Base-by-base conservation (phyloP, 2,113 vertebrate genomes). In the Eptesicus fuscus region DNA sequence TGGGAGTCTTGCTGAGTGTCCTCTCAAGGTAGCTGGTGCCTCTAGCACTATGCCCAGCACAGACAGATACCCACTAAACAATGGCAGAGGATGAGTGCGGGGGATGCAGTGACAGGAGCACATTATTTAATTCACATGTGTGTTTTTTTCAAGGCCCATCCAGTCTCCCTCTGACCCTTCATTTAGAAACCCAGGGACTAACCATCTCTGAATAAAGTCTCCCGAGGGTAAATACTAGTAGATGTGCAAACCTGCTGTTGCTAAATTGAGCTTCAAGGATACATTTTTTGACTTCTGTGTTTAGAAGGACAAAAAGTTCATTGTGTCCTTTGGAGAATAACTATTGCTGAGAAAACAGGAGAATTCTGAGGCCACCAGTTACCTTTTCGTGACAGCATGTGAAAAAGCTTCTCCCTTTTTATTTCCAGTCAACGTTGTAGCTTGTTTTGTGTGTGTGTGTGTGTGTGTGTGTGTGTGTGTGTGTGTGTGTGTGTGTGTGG, bases 251-350 rank as follows among this genome's bases (percentile, higher is more conserved):
- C 93, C 94, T 17, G 44, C 94, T 95, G 76, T 95, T 94, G 79
- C 96, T 97, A 97, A 97, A 96, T 85, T 93, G 90, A 98, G 89
- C 83, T 97, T 96, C 94, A 95, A 97, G 92, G 89, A 97, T 95
- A 90, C 83, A 93, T 95, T 97, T 97, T 97, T 94, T 89, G 4
- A 96, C 95, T 96, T 85, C 96, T 80, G 22, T 77, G 89, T 94
- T 93, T 93, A 93, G 87, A 97, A 97, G 96, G 93, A 96, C 94
- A 96, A 97, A 97, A 95, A 97, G 96, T 90, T 97, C 96, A 97
- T 92, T 97, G 94, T 98, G 98, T 98, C 93, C 97, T 96, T 98
- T 95, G 86, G 90, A 97, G 96, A 98, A 96, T 47, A 96, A 96
- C 91, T 95, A 78, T 97, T 97, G 95, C 97, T 97, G 97, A 96